These are phyloP conservation scores for Triplophysa bombifrons DNA, from an alignment of 2,797 vertebrate species.

Conservation along the genomic window DNA sequence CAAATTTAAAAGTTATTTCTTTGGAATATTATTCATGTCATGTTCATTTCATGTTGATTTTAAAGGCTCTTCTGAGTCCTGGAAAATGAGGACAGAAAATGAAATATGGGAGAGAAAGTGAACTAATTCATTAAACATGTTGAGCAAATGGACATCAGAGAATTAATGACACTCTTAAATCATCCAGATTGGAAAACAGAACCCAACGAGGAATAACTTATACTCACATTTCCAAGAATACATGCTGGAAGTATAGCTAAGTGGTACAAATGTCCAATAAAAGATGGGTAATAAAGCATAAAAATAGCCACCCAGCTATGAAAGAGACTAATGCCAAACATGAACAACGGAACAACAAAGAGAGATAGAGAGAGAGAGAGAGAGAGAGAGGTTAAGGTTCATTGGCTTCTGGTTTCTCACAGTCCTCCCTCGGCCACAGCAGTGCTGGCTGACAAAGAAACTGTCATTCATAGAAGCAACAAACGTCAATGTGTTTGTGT, in stretches of 20 bases:
- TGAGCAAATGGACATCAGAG: not conserved
- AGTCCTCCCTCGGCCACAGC: conserved; percentile 52
- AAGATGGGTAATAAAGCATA: not conserved
- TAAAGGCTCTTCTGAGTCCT: not conserved
- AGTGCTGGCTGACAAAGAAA: conserved; percentile 74
- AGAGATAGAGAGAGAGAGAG: too few species aligned
- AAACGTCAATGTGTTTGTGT: conserved; percentile 15
- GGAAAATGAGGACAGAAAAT: not conserved
- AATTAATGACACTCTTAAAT: not conserved
- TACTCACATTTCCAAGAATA: conserved; percentile 7
- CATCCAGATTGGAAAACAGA: not conserved
- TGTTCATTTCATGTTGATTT: not conserved
- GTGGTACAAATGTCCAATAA: not conserved
- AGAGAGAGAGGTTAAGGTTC: conserved; percentile 45
- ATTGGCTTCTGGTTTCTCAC: conserved; percentile 49
- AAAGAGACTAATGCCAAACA: not conserved
- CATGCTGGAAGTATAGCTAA: not conserved
- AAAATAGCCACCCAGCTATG: not conserved
- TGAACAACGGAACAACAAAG: not conserved
- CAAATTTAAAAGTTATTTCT: too few species aligned
- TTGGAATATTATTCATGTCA: too few species aligned
- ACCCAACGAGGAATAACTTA: not conserved
- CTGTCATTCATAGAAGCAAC: conserved; percentile 52
- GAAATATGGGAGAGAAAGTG: not conserved
- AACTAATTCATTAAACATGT: conserved; percentile 18